phyloP scores from a whole-genome alignment of 2,797 vertebrate species.

The Syndactyla subalaris region DNA sequence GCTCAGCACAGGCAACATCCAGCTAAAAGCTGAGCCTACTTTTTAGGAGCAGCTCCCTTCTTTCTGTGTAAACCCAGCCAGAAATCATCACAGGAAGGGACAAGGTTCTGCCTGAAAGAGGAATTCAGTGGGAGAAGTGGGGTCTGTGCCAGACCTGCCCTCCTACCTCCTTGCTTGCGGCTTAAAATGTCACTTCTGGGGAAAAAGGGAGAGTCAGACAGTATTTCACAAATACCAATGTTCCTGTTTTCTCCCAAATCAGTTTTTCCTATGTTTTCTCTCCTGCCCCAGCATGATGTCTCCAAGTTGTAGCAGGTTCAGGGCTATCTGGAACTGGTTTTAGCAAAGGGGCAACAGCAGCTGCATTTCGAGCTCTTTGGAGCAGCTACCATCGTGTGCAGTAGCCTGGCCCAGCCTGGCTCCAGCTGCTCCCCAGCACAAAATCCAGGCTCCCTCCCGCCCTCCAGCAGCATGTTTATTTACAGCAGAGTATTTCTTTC shows the following conservation, averaged over 20 bases:
- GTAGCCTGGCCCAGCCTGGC: background rate
- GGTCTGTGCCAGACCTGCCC: background rate
- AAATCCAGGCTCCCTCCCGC: background rate
- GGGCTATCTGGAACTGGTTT: background rate
- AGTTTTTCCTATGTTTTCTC: background rate
- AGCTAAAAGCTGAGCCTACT: background rate
- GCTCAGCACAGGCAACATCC: background rate
- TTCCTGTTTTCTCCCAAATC: background rate
- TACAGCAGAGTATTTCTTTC: background rate
- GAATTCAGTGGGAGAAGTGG: background rate
- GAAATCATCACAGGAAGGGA: background rate
- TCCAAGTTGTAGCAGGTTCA: background rate
- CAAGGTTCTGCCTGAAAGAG: background rate
- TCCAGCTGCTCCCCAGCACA: background rate
- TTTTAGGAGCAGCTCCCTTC: background rate
- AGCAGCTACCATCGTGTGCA: background rate
- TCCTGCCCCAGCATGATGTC: background rate
- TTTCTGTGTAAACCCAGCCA: background rate
- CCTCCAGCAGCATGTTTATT: background rate
- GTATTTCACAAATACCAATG: background rate
- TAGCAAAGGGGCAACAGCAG: fast-evolving
- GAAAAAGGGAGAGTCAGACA: background rate
- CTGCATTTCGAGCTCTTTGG: background rate
- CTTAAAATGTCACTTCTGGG: background rate
- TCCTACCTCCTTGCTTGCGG: background rate